Conservation (phyloP, 2,888 invertebrate species). For the Osmoderma eremita region DNA sequence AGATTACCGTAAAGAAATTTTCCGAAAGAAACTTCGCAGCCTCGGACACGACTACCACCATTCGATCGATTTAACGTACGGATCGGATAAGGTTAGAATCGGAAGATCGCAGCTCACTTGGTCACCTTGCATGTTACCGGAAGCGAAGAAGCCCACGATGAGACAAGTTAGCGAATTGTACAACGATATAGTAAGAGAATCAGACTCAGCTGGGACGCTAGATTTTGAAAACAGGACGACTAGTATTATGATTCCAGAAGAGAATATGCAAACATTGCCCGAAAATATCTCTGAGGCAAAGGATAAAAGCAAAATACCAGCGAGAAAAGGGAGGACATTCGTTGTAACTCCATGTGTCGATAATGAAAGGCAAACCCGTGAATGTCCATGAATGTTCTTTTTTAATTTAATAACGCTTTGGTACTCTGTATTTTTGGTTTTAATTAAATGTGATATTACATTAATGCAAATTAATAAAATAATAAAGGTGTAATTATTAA, state of each 20-base stretch:
- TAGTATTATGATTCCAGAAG: neutral
- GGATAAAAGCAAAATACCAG: slow-evolving; percentile 31
- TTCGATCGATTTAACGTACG: slow-evolving; percentile 52
- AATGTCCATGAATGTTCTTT: neutral
- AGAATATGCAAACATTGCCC: slow-evolving; percentile 8
- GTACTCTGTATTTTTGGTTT: neutral
- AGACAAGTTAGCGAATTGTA: slow-evolving; percentile 50
- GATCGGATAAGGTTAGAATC: slow-evolving; percentile 46
- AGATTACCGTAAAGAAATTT: slow-evolving; percentile 48
- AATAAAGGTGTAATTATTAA: too few relatives aligned
- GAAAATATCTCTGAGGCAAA: slow-evolving; percentile 38
- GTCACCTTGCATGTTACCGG: slow-evolving; percentile 52
- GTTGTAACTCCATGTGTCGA: slow-evolving; percentile 51
- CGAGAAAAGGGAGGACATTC: slow-evolving; percentile 47
- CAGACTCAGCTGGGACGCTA: slow-evolving; percentile 24
- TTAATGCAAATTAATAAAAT: too few relatives aligned
- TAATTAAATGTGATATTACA: too few relatives aligned
- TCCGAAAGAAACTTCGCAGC: slow-evolving; percentile 30
- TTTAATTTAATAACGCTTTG: neutral
- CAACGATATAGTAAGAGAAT: slow-evolving; percentile 45
- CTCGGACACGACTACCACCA: slow-evolving; percentile 47
- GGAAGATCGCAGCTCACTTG: slow-evolving; percentile 53
- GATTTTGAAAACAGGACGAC: slow-evolving; percentile 6
- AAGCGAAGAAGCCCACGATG: slow-evolving; percentile 47
- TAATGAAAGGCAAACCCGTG: neutral